A percentile compares a stretch with the other conserved stretches of the same genome.
Evolutionary conservation across 2,113 vertebrate species (phyloP).

Genomic region (Calcarius ornatus): DNA sequence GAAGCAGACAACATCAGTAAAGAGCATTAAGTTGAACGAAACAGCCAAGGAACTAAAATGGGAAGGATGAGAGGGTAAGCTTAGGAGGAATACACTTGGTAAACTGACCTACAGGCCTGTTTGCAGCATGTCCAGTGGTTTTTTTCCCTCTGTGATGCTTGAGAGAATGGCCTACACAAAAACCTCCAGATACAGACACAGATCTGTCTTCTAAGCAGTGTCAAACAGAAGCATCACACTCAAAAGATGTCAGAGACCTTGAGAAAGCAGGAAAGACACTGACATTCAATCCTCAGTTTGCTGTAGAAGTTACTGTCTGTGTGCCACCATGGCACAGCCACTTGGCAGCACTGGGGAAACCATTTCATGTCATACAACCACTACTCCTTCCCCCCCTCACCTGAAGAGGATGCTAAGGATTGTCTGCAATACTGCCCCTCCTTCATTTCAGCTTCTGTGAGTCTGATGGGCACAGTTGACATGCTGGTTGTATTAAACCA

Average conservation of each 20-base stretch:
- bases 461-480: not conserved
- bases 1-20: not conserved
- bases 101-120: not conserved
- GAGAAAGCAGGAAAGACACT: not conserved
- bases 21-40: not conserved
- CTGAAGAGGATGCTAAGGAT: not conserved
- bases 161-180: not conserved
- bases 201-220: not conserved
- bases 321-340: not conserved
- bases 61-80: not conserved
- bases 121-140: not conserved
- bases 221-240: not conserved
- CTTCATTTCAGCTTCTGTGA: not conserved
- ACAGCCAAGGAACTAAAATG: not conserved
- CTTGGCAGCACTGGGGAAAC: not conserved
- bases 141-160: not conserved
- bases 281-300: not conserved
- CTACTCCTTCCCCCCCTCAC: not conserved
- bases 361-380: not conserved
- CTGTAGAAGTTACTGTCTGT: accelerated
- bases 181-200: not conserved
- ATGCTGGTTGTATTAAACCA: accelerated
- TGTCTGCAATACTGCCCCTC: accelerated
- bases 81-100: not conserved
- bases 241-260: not conserved